Evolutionary conservation across 2,888 invertebrate genomes (phyloP).

Genomic region (Caenorhabditis doughertyi): DNA sequence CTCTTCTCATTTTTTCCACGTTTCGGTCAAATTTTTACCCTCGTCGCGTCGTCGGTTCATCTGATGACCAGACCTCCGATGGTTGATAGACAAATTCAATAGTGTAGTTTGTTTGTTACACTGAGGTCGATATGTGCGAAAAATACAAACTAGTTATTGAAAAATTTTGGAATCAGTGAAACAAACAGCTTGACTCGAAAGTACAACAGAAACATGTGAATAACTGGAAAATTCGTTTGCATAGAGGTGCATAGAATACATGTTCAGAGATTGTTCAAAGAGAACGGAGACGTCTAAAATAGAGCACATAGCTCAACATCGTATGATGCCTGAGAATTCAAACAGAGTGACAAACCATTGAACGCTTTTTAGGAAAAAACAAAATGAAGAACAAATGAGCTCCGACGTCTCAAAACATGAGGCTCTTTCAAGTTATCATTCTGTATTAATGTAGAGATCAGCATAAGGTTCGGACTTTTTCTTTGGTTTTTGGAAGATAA

Average conservation of each 20-base stretch:
- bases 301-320: slow-evolving; percentile 5
- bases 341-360: too few species aligned
- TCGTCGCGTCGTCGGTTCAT: slow-evolving; percentile 31
- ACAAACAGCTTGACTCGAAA: slow-evolving; percentile 26
- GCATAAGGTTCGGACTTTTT: too few species aligned
- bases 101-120: slow-evolving; percentile 45
- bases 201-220: slow-evolving; percentile 8
- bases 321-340: background rate
- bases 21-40: slow-evolving; percentile 42
- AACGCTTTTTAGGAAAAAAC: too few species aligned
- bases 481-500: too few species aligned
- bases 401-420: too few species aligned
- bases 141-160: slow-evolving; percentile 24
- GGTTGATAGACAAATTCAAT: background rate
- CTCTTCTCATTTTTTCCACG: slow-evolving; percentile 17
- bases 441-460: too few species aligned
- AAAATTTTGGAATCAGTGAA: slow-evolving; percentile 17
- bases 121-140: background rate
- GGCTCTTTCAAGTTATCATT: too few species aligned
- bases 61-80: slow-evolving; percentile 29
- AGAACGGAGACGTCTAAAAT: background rate
- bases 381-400: too few species aligned
- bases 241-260: background rate
- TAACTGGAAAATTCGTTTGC: background rate
- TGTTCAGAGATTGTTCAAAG: background rate